Evolutionary conservation across 2,797 vertebrate genomes (phyloP).

Genomic region (Pseudomugil gertrudae): DNA sequence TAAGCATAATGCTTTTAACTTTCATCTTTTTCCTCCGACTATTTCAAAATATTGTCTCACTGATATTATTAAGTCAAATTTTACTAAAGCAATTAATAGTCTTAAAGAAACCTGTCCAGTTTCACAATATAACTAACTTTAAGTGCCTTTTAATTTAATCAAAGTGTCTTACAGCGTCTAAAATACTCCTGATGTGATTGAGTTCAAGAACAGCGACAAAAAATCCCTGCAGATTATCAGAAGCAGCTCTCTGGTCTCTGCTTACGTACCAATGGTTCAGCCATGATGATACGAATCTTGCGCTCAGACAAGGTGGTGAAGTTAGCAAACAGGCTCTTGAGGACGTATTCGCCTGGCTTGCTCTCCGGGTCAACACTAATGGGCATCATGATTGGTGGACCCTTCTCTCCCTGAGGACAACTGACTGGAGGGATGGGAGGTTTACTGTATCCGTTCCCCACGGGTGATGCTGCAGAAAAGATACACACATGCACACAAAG

Average conservation of each 20-base stretch:
- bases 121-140: background rate
- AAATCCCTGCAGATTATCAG: background rate
- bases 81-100: background rate
- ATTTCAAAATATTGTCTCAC: background rate
- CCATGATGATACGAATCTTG: constrained; percentile 98
- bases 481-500: constrained; percentile 22
- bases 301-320: constrained; percentile 92
- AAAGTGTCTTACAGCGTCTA: background rate
- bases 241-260: background rate
- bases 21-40: background rate
- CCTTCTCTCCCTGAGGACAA: constrained; percentile 90
- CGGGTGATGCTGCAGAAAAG: constrained; percentile 88
- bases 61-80: background rate
- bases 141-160: background rate
- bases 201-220: background rate
- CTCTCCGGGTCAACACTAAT: constrained; percentile 95
- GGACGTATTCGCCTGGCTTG: constrained; percentile 95
- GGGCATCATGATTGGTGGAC: constrained; percentile 90
- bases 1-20: too few relatives aligned
- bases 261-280: constrained; percentile 93
- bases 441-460: constrained; percentile 96
- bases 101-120: background rate
- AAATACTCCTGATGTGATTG: background rate
- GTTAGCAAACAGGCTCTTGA: constrained; percentile 96
- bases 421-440: constrained; percentile 88